A percentile compares a stretch with the other conserved stretches of the same genome.
These are phyloP conservation scores for Caenorhabditis remanei DNA, from an alignment of 1,140 invertebrate species.

Conservation along the genomic window DNA sequence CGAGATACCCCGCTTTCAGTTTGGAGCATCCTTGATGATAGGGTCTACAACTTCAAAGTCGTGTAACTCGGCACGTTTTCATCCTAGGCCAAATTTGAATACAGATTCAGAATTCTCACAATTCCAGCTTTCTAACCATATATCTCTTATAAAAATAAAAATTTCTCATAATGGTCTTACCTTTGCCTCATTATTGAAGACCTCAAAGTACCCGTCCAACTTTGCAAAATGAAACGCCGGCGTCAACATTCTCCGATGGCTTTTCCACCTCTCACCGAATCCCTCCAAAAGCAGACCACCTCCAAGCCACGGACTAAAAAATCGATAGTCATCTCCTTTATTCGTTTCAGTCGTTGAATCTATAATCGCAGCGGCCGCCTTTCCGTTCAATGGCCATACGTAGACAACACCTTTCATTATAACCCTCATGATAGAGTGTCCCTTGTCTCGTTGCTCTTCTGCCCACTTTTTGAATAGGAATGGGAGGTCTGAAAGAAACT, in stretches of 20 bases:
- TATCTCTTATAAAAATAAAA: too few relatives aligned
- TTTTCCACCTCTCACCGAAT: slow-evolving; percentile 84
- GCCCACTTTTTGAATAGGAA: slow-evolving; percentile 2
- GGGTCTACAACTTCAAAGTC: too few relatives aligned
- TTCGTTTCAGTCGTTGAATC: slow-evolving; percentile 57
- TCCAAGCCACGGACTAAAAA: slow-evolving; percentile 64
- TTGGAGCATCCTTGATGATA: too few relatives aligned
- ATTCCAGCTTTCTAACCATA: too few relatives aligned
- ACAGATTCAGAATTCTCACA: too few relatives aligned
- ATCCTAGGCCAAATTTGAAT: too few relatives aligned
- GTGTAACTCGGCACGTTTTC: too few relatives aligned
- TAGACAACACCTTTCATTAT: background rate
- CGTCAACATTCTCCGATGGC: slow-evolving; percentile 87
- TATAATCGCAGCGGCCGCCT: background rate
- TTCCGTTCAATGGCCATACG: slow-evolving; percentile 44
- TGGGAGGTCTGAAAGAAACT: slow-evolving; percentile 15
- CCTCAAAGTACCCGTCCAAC: slow-evolving; percentile 86
- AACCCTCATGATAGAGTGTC: slow-evolving; percentile 22
- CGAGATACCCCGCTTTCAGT: too few relatives aligned
- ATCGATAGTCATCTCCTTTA: slow-evolving; percentile 64
- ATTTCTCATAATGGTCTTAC: slow-evolving; percentile 74
- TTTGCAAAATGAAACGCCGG: slow-evolving; percentile 91
- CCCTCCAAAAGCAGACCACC: slow-evolving; percentile 56
- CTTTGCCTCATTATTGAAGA: slow-evolving; percentile 85
- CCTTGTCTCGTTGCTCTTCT: slow-evolving; percentile 4